phyloP scores from a whole-genome alignment of 1,140 invertebrate genomes.

The Hirudo medicinalis region DNA sequence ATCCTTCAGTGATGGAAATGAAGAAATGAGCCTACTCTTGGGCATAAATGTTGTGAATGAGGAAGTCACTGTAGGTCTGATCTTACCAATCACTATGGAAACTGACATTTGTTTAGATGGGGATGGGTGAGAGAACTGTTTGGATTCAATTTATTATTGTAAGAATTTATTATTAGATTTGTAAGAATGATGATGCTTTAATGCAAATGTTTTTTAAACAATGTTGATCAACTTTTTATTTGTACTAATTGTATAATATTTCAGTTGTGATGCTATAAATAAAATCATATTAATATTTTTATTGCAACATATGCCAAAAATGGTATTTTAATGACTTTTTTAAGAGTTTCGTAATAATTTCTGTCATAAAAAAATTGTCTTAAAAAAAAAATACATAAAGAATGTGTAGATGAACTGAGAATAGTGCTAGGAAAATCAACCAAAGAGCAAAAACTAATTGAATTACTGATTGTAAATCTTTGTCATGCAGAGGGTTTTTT shows the following conservation, averaged over 20 bases:
- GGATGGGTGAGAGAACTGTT: slow-evolving; percentile 60
- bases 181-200: neutral
- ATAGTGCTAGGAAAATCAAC: no score
- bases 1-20: neutral
- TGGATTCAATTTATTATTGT: neutral
- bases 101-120: slow-evolving; percentile 84
- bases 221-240: no score
- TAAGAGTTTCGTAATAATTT: no score
- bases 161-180: no score
- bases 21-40: neutral
- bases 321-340: no score
- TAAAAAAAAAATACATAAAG: neutral
- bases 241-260: no score
- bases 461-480: neutral
- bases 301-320: no score
- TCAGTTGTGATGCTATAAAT: no score
- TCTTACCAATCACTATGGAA: slow-evolving; percentile 76
- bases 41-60: slow-evolving; percentile 57
- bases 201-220: neutral
- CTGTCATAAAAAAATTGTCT: neutral
- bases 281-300: no score
- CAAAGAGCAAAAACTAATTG: neutral
- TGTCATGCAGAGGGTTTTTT: slow-evolving; percentile 68
- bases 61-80: slow-evolving; percentile 75
- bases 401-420: neutral